Base-by-base conservation (phyloP, 2,113 vertebrate species). In the Silurus asotus region DNA sequence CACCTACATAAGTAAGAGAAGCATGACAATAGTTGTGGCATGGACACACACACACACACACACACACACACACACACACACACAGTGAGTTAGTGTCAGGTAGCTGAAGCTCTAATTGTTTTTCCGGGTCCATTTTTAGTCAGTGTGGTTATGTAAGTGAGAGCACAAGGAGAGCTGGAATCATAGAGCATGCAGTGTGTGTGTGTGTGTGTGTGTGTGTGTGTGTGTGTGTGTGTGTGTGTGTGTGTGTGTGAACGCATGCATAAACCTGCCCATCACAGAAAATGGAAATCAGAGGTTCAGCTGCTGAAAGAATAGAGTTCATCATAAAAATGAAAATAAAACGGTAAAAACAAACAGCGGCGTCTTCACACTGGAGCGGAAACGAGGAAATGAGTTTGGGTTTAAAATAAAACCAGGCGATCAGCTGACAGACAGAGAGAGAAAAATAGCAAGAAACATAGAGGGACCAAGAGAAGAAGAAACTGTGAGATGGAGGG, bases 21-120 rank as follows among this genome's bases (percentile, higher is more conserved):
- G 15, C 37, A 72, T 72, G 37, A 1, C 37, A 48, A 20, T 48
- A 48, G 37, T 48, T 45, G 69, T 72, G 69, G 37, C 6, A 11
- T 20, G 5, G 6, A 65, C 62, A 25, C n/a, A 67, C 64, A 67
- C 64, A 67, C 64, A 69, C 65, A 17, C 67, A 70, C 67, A 72
- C 7, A 72, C 15, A 48, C 7, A 48, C 14, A 48, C 45, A 51
- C 19, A 74, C 19, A 51, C 19, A 74, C 9, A 51, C 3, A 74
- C 70, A 74, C 17, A 23, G 17, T 83, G 90, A 90, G 84, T 84
- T 83, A 87, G 62, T 59, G 75, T 80, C 86, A 87, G 82, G 85
- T 88, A 86, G 69, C 77, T 62, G 80, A 76, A 89, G 83, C 88
- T 91, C 86, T 90, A 88, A 89, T 88, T 87, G 88, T 88, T 87